Base-by-base conservation (phyloP, 2,797 vertebrate species). In the Cirrhinus mrigala region DNA sequence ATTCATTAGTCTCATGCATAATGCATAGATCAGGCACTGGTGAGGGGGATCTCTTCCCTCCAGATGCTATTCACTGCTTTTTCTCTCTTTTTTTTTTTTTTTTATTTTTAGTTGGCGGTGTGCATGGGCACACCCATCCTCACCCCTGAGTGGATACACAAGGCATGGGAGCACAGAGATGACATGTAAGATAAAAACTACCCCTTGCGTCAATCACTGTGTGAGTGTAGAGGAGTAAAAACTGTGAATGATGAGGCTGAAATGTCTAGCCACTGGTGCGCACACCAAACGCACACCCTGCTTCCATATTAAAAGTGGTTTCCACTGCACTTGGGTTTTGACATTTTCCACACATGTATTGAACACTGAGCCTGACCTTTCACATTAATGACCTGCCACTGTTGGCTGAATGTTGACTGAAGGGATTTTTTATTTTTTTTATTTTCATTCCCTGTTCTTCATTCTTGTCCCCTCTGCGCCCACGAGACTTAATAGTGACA, bases 111-210 rank as follows among this genome's bases (percentile, higher is more conserved):
- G 98, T 91, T 98, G 94, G 98, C 98, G 18, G 98, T 99, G 79
- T 98, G 97, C 86, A 95, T 99, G 93, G 98, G 98, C 58, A 97
- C 97, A 37, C 98, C 98, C 68, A 99, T 99, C 6, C 94, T 99
- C 92, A 98, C 96, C 88, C 95, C 97, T 73, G 95, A 96, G 58
- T 99, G 98, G 98, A 98, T 99, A 93, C 95, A 94, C 79, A 96
- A 97, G 87, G 95, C 98, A 46, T 99, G 98, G 98, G 97, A 98
- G 87, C 97, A 91, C 89, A 96, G 96, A 90, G 94, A 98, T 91
- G 96, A 98, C 54, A 90, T 94, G 98, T 99, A 95, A 95, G 97
- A 96, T 69, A 90, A 71, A 60, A 60, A 37, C 44, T 16, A 71
- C 1, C 16, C 18, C 50, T 15, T 84, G 24, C 0, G 15, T 58